phyloP scores from a whole-genome alignment of 2,797 vertebrate genomes.

The Karalla daura region DNA sequence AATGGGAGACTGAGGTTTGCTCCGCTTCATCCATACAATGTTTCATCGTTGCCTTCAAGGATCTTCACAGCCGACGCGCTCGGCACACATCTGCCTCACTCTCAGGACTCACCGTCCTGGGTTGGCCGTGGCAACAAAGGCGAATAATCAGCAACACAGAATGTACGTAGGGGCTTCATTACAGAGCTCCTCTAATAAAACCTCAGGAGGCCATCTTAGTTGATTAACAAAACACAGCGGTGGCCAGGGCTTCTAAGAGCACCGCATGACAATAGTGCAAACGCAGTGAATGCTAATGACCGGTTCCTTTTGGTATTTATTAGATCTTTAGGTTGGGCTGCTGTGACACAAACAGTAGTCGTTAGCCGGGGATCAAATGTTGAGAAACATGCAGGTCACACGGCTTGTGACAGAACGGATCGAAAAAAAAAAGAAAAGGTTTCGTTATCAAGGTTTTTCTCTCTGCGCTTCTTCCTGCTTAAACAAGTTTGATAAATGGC shows the following conservation, averaged over 20 bases:
- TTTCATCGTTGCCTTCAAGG: too few species aligned
- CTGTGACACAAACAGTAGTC: background rate
- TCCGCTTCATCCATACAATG: too few species aligned
- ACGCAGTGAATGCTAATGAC: conserved; percentile 30
- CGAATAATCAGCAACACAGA: conserved; percentile 41
- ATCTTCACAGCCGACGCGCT: too few species aligned
- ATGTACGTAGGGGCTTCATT: conserved; percentile 15
- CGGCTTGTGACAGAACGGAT: background rate
- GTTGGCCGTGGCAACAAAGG: conserved; percentile 36
- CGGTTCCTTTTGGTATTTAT: conserved; percentile 9
- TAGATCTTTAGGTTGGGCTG: background rate
- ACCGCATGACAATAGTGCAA: conserved; percentile 10
- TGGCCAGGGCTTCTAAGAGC: conserved; percentile 22
- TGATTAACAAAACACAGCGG: conserved; percentile 38
- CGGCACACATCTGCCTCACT: background rate
- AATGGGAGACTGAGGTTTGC: too few species aligned
- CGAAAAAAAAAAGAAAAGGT: too few species aligned
- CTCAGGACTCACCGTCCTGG: conserved; percentile 5
- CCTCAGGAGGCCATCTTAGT: conserved; percentile 34
- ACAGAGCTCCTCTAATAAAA: conserved; percentile 35
- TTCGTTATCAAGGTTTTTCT: background rate
- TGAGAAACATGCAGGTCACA: background rate
- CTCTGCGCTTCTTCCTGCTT: background rate
- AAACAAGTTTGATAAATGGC: background rate
- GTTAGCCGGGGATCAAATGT: background rate